Conservation (phyloP, 2,888 invertebrate genomes). For the Piscicola geometra region DNA sequence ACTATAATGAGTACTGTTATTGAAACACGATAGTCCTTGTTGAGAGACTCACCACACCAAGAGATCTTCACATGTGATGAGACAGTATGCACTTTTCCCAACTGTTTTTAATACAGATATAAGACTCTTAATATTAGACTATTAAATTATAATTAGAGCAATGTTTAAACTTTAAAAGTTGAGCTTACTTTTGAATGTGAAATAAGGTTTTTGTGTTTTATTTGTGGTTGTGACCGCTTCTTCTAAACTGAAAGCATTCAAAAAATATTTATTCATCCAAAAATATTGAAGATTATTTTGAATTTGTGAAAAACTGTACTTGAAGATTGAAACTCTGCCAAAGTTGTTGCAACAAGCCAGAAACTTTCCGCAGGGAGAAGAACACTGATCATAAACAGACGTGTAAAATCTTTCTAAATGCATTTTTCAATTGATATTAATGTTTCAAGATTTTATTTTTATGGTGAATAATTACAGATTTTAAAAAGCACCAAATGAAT, state of each 20-base stretch:
- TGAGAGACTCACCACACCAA: not conserved
- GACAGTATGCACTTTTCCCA: not conserved
- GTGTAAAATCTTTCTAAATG: conserved; percentile 11
- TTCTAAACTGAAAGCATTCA: not conserved
- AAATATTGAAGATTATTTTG: not conserved
- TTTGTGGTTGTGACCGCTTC: not conserved
- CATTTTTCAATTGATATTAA: not conserved
- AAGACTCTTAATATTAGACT: too few species aligned
- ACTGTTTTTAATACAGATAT: too few species aligned
- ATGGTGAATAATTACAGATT: too few species aligned
- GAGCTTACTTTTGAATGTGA: not conserved
- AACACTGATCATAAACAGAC: conserved; percentile 11
- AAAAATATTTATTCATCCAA: not conserved
- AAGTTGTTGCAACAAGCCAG: conserved; percentile 22
- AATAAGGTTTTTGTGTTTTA: not conserved
- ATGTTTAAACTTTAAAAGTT: too few species aligned
- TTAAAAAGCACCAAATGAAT: too few species aligned
- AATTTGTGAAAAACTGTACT: not conserved
- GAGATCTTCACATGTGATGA: not conserved
- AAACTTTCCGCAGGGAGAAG: conserved; percentile 9
- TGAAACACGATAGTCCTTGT: too few species aligned
- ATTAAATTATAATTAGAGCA: too few species aligned
- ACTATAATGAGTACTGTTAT: too few species aligned
- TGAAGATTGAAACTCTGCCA: not conserved
- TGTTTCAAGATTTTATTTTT: too few species aligned